Conservation (phyloP, 2,797 vertebrate species). For the Prionace glauca region DNA sequence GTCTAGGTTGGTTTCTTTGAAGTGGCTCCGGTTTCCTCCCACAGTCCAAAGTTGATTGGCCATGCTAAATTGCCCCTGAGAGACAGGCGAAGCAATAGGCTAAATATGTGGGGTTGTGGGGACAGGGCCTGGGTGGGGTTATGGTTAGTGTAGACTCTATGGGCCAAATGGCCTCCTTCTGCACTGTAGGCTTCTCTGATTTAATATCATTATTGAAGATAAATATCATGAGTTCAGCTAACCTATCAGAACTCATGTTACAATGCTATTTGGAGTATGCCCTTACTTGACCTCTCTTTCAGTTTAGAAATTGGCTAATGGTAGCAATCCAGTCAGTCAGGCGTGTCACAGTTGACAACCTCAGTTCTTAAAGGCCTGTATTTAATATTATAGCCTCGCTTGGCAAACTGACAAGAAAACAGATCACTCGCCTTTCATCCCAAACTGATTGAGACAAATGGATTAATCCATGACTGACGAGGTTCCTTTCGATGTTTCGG, state of each 20-base stretch:
- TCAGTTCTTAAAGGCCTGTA: neutral
- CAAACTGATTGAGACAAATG: neutral
- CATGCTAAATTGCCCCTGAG: too few species aligned
- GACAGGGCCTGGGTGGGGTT: too few species aligned
- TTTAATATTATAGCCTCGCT: neutral
- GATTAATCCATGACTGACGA: neutral
- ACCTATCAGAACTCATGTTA: neutral
- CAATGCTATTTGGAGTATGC: neutral
- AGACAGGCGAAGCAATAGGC: too few species aligned
- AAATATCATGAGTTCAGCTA: neutral
- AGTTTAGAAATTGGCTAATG: neutral
- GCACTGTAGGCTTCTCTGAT: too few species aligned
- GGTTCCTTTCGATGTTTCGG: neutral
- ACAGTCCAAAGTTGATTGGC: too few species aligned
- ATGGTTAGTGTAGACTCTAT: too few species aligned
- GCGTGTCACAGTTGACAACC: neutral
- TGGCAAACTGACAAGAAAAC: conserved; percentile 1
- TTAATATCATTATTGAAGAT: neutral
- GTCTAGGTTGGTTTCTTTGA: too few species aligned
- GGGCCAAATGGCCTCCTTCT: too few species aligned
- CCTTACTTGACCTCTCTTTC: neutral
- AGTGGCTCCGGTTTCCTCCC: too few species aligned
- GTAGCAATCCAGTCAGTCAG: neutral
- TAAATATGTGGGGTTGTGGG: too few species aligned
- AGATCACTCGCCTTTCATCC: neutral